Evolutionary conservation across 2,888 invertebrate genomes (phyloP), one percentile per base, ranked within the genome.

Genomic region (Lithophane semibrunnea): DNA sequence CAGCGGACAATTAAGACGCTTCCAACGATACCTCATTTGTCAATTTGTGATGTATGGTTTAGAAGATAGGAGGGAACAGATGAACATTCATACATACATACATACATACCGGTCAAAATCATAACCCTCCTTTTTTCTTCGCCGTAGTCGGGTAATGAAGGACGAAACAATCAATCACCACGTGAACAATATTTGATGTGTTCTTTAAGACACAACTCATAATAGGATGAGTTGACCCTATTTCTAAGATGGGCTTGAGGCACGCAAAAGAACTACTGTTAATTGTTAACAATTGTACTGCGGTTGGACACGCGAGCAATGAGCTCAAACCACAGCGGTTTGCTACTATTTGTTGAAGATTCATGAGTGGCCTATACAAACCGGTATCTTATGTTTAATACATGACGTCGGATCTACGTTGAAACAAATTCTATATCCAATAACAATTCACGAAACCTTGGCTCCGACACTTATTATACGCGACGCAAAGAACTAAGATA

Each of bases 261-360:
- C 95, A 95, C 97, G 97, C 94, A 93, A 96, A 96, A 93, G 95
- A 95, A 94, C 93, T 94, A 92, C 93, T 92, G 92, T 94, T 96
- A 94, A 96, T 96, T 95, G 94, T 93, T 90, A 92, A 94, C 95
- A 95, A 96, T 96, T 96, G 95, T 94, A 94, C 90, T 93, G 94
- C 92, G 92, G 92, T 92, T 89, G 92, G 92, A 94, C 95, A 97
- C 96, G 95, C 97, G 95, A 94, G 93, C 93, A 90, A 92, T 92
- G 92, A 91, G 92, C 88, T 91, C 89, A 90, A 92, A 93, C 92
- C 91, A 90, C 91, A 91, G 91, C 91, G 69, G 75, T 75, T 77
- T 85, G 83, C 91, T 89, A 91, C 82, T 72, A 86, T 86, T 83
- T 73, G 82, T 82, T 85, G 60, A 88, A 86, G 88, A 88, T 89